Evolutionary conservation across 2,113 vertebrate species (phyloP), one percentile per base, ranked within the genome.

Genomic region (Indicator indicator): DNA sequence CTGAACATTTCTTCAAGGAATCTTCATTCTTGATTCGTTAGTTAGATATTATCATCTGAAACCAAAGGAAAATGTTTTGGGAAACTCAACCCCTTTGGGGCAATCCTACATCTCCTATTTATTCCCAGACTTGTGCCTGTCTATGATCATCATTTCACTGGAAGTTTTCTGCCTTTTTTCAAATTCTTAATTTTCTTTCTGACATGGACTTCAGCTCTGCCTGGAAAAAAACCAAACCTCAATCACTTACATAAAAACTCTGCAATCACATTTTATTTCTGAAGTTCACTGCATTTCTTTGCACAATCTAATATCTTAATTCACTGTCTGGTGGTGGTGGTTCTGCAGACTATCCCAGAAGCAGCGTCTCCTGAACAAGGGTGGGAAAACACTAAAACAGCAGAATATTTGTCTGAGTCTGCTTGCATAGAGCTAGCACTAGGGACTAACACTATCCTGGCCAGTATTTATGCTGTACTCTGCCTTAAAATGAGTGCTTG

Each of bases 1-100:
- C 93, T 70, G 63, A 93, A 84, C 4, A 72, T 90, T 62, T 69
- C 76, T 97, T 94, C 59, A 70, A 94, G 79, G 87, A 93, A 89
- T 92, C 76, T 33, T 93, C 72, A 60, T 74, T 83, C 71, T 75
- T 90, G 59, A 94, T 89, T 95, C 42, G 74, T 80, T 90, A 82
- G 38, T 86, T 87, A 54, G 74, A 73, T 68, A 36, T 8, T 56
- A 80, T 75, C 54, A 89, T 81, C 28, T 77, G 68, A 95, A 84
- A 84, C 65, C 62, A 91, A 81, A 23, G 46, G 62, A 88, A 90
- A 89, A 81, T 86, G 58, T 62, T 96, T 93, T 62, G 32, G 90
- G 89, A 90, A 75, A 55, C 16, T 75, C 60, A 30, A 94, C 65
- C 60, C 72, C 27, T 92, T 58, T 74, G 80, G 76, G 40, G 21